These are phyloP conservation scores for Gephyroberyx darwinii DNA, from an alignment of 2,797 vertebrate genomes.

Conservation along the genomic window DNA sequence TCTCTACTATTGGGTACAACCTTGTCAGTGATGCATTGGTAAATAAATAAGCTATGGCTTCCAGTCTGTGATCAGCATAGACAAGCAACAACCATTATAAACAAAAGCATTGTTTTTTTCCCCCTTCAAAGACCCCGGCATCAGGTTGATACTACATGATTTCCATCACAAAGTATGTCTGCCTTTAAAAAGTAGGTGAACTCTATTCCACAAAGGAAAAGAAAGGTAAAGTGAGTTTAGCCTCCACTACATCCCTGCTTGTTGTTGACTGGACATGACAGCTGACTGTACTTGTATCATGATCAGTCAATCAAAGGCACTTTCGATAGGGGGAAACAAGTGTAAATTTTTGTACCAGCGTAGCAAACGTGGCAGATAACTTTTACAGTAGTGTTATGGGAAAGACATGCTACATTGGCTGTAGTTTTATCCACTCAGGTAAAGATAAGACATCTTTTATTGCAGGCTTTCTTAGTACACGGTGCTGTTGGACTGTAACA, in stretches of 20 bases:
- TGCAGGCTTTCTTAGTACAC: background rate
- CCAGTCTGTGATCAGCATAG: conserved; percentile 4
- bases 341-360: background rate
- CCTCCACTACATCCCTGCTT: background rate
- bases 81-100: background rate
- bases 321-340: conserved; percentile 12
- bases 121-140: too few species aligned
- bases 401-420: conserved; percentile 8
- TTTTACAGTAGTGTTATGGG: background rate
- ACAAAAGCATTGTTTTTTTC: too few species aligned
- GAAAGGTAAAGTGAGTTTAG: too few species aligned
- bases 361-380: background rate
- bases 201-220: too few species aligned
- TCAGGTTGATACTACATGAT: background rate
- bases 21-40: background rate
- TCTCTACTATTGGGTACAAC: background rate
- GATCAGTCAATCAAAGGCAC: conserved; percentile 4
- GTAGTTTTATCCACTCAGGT: conserved; percentile 35
- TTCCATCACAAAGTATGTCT: background rate
- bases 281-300: background rate
- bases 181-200: too few species aligned
- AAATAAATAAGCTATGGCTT: background rate
- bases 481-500: background rate
- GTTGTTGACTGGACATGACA: background rate
- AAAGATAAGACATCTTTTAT: conserved; percentile 25